A percentile compares a stretch with the other conserved stretches of the same genome.
phyloP scores from a whole-genome alignment of 2,797 vertebrate species.

The Okamejei kenojei region DNA sequence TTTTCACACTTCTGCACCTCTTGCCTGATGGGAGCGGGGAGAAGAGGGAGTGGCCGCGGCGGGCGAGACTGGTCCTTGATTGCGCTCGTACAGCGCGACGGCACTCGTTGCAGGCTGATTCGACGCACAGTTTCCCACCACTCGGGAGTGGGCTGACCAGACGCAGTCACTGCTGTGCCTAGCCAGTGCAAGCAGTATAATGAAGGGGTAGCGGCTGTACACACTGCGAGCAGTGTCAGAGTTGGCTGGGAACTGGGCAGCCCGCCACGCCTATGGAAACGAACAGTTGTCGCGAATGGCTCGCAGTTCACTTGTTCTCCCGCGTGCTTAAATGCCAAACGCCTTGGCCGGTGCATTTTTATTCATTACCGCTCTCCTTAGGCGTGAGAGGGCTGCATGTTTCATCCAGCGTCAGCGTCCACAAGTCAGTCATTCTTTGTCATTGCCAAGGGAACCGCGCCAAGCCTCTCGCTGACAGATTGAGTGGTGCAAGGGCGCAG shows the following conservation, averaged over 20 bases:
- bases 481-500: too few species aligned
- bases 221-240: not conserved
- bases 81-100: not conserved
- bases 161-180: not conserved
- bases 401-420: not conserved
- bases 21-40: too few species aligned
- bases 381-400: not conserved
- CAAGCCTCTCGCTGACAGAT: not conserved
- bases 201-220: not conserved
- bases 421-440: not conserved
- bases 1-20: too few species aligned
- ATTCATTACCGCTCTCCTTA: not conserved
- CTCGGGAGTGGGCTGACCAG: not conserved
- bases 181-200: not conserved
- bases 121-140: not conserved
- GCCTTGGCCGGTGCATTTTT: not conserved
- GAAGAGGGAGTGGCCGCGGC: too few species aligned
- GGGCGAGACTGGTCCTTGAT: too few species aligned
- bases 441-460: not conserved
- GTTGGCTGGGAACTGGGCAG: not conserved
- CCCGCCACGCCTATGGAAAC: not conserved
- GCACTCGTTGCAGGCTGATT: not conserved
- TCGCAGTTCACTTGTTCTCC: constrained; percentile 24
- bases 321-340: not conserved
- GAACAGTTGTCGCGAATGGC: not conserved